Conservation (phyloP, 2,888 invertebrate species). For the Smittia aterrima region DNA sequence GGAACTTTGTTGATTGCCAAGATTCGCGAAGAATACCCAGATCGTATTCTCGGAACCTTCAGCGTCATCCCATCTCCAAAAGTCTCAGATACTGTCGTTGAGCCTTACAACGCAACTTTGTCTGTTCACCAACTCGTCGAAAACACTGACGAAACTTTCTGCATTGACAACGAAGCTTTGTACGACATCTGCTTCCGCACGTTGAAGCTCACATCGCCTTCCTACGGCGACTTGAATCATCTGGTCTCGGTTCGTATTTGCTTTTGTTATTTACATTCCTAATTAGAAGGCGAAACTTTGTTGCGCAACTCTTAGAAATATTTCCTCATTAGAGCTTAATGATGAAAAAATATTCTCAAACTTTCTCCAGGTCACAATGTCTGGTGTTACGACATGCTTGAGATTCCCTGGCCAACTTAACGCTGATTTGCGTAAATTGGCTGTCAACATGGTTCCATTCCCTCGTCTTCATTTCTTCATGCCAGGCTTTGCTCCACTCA, state of each 20-base stretch:
- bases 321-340: no score
- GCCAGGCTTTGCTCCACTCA: constrained; percentile 93
- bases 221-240: constrained; percentile 89
- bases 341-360: no score
- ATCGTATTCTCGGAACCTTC: constrained; percentile 78
- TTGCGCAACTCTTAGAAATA: no score
- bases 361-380: constrained; percentile 59
- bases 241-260: constrained; percentile 67
- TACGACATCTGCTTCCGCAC: constrained; percentile 90
- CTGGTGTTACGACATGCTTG: constrained; percentile 80
- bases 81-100: constrained; percentile 82
- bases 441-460: constrained; percentile 98
- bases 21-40: constrained; percentile 80
- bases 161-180: constrained; percentile 86
- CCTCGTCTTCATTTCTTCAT: constrained; percentile 94
- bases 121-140: constrained; percentile 84
- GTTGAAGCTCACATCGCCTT: constrained; percentile 75
- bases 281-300: no score
- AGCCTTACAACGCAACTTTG: constrained; percentile 85
- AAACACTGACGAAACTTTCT: constrained; percentile 84
- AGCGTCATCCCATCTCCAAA: constrained; percentile 81
- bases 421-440: constrained; percentile 86
- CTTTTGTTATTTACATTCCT: no score
- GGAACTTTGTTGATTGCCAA: constrained; percentile 78
- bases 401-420: constrained; percentile 92